A percentile compares a stretch with the other conserved stretches of the same genome.
phyloP scores from a whole-genome alignment of 2,888 invertebrate species.

The Conus canariensis region DNA sequence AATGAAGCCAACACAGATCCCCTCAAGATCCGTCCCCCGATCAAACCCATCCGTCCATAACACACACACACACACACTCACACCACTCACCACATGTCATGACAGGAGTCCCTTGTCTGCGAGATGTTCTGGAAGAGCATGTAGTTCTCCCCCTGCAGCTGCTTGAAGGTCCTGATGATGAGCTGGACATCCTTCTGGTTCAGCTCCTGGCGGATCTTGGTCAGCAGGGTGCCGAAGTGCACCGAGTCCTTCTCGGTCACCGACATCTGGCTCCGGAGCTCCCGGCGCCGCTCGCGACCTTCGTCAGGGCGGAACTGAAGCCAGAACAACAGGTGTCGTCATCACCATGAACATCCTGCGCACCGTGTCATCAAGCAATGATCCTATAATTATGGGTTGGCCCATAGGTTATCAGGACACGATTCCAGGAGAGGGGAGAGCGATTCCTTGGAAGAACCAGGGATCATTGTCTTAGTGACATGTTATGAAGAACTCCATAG shows the following conservation, averaged over 20 bases:
- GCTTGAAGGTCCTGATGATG: conserved; percentile 35
- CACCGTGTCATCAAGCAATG: too few relatives aligned
- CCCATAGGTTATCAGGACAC: too few relatives aligned
- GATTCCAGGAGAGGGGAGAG: too few relatives aligned
- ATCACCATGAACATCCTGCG: too few relatives aligned
- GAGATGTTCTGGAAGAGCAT: conserved; percentile 33
- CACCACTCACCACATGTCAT: background rate
- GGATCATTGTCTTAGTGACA: too few relatives aligned
- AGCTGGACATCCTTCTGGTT: background rate
- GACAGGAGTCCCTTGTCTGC: background rate
- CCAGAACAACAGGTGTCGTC: too few relatives aligned
- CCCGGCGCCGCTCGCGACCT: background rate
- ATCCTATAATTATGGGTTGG: too few relatives aligned
- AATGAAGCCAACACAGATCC: too few relatives aligned
- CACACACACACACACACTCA: accelerated
- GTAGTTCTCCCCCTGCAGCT: conserved; percentile 40
- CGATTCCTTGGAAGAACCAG: background rate
- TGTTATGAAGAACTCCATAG: too few relatives aligned
- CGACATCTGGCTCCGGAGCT: background rate
- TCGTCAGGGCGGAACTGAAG: conserved; percentile 21
- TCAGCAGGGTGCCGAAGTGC: background rate
- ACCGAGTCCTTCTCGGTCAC: background rate
- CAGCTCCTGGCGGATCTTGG: background rate
- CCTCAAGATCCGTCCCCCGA: too few relatives aligned
- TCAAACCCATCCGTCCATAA: too few relatives aligned